Conservation (phyloP, 2,888 invertebrate species). For the Isotomurus palustris region DNA sequence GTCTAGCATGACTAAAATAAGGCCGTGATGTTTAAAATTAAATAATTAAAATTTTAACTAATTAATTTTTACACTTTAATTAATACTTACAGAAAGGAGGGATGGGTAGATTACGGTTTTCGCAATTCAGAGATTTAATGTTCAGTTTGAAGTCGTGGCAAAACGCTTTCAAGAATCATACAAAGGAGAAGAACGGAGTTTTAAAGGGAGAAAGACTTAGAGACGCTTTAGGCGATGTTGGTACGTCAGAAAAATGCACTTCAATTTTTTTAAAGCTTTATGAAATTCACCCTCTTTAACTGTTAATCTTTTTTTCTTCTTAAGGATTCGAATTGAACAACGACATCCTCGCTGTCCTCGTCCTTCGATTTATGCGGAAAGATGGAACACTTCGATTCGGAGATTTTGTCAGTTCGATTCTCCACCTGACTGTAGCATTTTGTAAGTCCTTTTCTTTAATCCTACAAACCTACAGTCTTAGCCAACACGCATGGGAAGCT, state of each 20-base stretch:
- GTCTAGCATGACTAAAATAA: slow-evolving; percentile 50
- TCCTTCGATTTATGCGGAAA: slow-evolving; percentile 83
- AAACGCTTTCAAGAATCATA: slow-evolving; percentile 80
- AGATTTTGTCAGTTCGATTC: slow-evolving; percentile 83
- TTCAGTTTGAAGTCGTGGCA: slow-evolving; percentile 89
- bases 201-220: slow-evolving; percentile 76
- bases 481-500: no score
- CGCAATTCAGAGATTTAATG: slow-evolving; percentile 85
- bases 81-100: slow-evolving; percentile 60
- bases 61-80: slow-evolving; percentile 3
- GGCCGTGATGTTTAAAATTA: not conserved
- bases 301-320: slow-evolving; percentile 18
- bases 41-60: slow-evolving; percentile 9
- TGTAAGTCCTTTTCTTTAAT: slow-evolving; percentile 57
- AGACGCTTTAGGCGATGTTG: slow-evolving; percentile 79
- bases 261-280: not conserved
- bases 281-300: not conserved
- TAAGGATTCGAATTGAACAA: slow-evolving; percentile 76
- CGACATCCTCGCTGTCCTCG: slow-evolving; percentile 73
- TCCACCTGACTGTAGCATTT: slow-evolving; percentile 83
- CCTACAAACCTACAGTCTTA: no score
- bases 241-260: slow-evolving; percentile 49
- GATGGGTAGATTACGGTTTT: slow-evolving; percentile 73
- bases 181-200: slow-evolving; percentile 85
- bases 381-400: slow-evolving; percentile 87